Base-by-base conservation (phyloP, 2,888 invertebrate genomes). In the Cephus rjabovi region DNA sequence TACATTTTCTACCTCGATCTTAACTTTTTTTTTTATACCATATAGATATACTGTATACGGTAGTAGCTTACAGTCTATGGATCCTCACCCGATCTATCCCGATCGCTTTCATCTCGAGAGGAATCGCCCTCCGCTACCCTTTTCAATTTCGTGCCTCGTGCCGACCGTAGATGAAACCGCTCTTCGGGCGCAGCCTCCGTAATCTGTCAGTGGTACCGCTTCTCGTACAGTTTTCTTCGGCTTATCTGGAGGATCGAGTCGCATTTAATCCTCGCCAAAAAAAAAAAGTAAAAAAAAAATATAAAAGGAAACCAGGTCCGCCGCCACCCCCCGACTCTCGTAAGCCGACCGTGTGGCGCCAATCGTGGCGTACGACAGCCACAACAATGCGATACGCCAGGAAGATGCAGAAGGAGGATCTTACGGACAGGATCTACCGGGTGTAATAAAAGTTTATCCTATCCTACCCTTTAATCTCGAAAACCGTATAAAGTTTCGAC, bases 281-380 rank as follows among this genome's bases (percentile, higher is more conserved):
- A 88, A 23, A 56, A 40, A 56, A 40, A 6, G 6, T 0, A 15
- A 40, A 15, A 40, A 40, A 40, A 40, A 40, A 40, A 23, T 15
- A 15, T 15, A 56, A 56, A 23, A 56, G 9, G 23, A 56, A 23
- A 9, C 83, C 82, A 84, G 85, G 85, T 86, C 86, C 83, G 83
- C 11, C 35, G 3, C 35, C 35, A 3, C 34, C 83, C 84, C 83
- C 82, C 86, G 81, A 81, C 80, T 71, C 71, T 34, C 77, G 79
- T 83, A 86, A 88, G 89, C 88, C 89, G 90, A 87, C 89, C 88
- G 87, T 88, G 89, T 89, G 90, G 90, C 89, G 90, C 90, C 90
- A 77, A 84, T 80, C 81, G 82, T 77, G 80, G 82, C 85, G 82
- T 83, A 84, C 82, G 85, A 82, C 83, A 84, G 81, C 82, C 81